phyloP scores from a whole-genome alignment of 2,113 vertebrate species.

The Emydocephalus ijimae region DNA sequence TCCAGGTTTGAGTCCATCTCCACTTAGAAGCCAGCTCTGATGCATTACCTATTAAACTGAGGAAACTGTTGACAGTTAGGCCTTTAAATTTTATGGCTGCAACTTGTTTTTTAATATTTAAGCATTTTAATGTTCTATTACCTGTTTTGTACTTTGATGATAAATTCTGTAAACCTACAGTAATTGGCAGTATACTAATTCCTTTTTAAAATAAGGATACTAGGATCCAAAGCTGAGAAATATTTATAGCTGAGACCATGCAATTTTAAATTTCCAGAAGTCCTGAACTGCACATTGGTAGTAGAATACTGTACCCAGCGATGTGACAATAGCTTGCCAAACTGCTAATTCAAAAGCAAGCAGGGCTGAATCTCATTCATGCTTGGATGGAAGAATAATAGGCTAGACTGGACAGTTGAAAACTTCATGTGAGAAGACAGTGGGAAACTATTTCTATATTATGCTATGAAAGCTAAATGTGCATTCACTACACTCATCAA shows the following conservation, averaged over 20 bases:
- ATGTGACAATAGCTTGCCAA: neutral
- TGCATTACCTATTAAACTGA: neutral
- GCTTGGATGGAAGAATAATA: neutral
- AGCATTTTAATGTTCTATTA: neutral
- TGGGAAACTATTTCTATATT: neutral
- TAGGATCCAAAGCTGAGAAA: neutral
- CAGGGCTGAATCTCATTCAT: neutral
- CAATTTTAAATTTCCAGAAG: neutral
- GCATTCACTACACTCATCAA: neutral
- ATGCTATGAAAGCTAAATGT: neutral
- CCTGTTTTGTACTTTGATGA: neutral
- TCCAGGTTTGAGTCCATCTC: neutral
- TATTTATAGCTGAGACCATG: neutral
- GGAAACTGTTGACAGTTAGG: neutral
- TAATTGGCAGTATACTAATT: neutral
- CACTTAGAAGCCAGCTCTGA: neutral
- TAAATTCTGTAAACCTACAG: neutral
- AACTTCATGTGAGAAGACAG: neutral
- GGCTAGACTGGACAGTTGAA: neutral
- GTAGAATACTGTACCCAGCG: neutral
- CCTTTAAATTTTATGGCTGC: neutral
- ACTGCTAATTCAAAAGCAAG: neutral
- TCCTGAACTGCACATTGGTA: neutral
- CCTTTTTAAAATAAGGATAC: neutral
- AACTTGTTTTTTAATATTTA: neutral